Percentiles rank a stretch among this genome's conserved stretches.
phyloP scores from a whole-genome alignment of 2,888 invertebrate genomes.

The Opisthograptis luteolata region DNA sequence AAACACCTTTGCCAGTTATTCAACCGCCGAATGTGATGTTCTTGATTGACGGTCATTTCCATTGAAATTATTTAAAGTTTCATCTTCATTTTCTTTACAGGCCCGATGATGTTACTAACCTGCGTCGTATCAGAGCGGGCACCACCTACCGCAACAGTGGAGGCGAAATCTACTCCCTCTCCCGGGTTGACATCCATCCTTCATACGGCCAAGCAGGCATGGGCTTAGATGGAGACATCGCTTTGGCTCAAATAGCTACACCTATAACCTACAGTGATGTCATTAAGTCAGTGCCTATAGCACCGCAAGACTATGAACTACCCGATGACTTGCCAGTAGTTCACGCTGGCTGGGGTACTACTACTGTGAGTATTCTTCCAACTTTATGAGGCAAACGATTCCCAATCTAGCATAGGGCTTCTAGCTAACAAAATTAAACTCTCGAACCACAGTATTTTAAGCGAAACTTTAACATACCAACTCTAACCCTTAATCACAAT shows the following conservation, averaged over 20 bases:
- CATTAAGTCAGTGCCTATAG: conserved; percentile 37
- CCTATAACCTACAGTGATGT: conserved; percentile 28
- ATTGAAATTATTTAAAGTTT: no score
- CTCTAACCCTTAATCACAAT: no score
- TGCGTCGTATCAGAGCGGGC: conserved; percentile 62
- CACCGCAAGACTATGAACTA: conserved; percentile 27
- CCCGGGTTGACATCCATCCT: conserved; percentile 44
- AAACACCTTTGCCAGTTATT: no score
- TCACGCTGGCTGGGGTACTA: conserved; percentile 47
- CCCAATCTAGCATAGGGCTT: no score
- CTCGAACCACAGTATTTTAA: no score
- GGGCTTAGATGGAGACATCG: conserved; percentile 16
- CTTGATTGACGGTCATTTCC: no score
- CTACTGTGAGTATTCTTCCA: conserved; percentile 41
- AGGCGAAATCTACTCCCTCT: conserved; percentile 48
- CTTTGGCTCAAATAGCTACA: neutral
- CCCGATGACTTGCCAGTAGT: conserved; percentile 41
- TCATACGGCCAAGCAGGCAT: neutral
- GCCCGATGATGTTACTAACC: neutral
- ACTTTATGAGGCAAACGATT: no score
- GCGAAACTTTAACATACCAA: no score
- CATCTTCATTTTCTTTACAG: neutral
- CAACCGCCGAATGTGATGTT: no score
- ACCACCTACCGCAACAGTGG: conserved; percentile 54
- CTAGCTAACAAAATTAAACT: no score